A percentile compares a stretch with the other conserved stretches of the same genome.
These are phyloP conservation scores for Acanthosepion pharaonis DNA, from an alignment of 2,888 invertebrate species.

Conservation along the genomic window DNA sequence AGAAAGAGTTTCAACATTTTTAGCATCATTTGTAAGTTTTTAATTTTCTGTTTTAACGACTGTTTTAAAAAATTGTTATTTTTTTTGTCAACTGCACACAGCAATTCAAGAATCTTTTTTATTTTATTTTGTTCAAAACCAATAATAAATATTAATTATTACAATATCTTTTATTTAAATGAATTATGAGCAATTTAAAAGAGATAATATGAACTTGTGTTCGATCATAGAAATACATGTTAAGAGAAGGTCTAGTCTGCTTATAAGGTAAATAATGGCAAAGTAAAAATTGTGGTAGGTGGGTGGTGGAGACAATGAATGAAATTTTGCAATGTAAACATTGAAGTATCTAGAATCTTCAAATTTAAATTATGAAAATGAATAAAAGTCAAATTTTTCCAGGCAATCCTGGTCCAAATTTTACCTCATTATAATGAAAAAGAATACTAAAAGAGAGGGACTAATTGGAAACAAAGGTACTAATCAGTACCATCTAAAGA, in stretches of 20 bases:
- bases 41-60: not conserved
- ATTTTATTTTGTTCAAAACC: not conserved
- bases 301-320: not conserved
- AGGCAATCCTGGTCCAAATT: not conserved
- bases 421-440: not conserved
- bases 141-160: not conserved
- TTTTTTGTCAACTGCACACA: not conserved
- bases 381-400: not conserved
- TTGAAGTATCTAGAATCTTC: conserved; percentile 4
- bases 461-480: not conserved
- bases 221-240: conserved; percentile 5
- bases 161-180: conserved; percentile 13
- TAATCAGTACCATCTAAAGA: not conserved
- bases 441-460: not conserved
- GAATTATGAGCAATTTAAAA: conserved; percentile 6
- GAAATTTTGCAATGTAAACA: not conserved
- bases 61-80: not conserved
- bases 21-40: not conserved
- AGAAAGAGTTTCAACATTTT: conserved; percentile 9
- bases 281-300: not conserved
- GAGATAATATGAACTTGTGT: conserved; percentile 21
- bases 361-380: not conserved
- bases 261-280: not conserved
- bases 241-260: conserved; percentile 33
- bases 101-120: not conserved